Evolutionary conservation across 2,113 vertebrate species (phyloP), one percentile per base, ranked within the genome.

Genomic region (Eublepharis macularius): DNA sequence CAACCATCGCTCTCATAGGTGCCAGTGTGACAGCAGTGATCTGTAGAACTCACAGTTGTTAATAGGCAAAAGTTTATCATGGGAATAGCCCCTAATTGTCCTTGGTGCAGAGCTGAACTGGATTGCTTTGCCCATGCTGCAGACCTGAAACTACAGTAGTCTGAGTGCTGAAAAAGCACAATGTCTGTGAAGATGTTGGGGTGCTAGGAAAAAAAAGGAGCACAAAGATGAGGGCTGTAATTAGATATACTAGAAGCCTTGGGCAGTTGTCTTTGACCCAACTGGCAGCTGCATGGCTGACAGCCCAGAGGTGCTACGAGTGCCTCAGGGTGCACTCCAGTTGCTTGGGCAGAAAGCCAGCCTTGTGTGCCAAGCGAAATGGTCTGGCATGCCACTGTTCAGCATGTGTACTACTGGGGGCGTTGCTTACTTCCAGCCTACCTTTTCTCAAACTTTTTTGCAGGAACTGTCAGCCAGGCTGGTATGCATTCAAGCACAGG

Each of bases 381-480:
- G 9, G 24, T 63, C 21, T 63, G 21, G 26, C 60, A 63, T 63
- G 3, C 8, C 26, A 29, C 60, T 29, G 60, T 26, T 63, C 60
- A 63, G 60, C 26, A 63, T 5, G 9, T 9, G 24, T 9, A 26
- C 60, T 63, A n/a, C n/a, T n/a, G n/a, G 60, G 60, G 29, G 60
- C 8, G 7, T 29, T 26, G 60, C 60, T 63, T 29, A 24, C 26
- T 29, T 63, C 60, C 29, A 9, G 60, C 26, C 9, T 26, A 63
- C 26, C 0, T 43, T 65, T 26, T 70, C 41, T 26, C 11, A 63
- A 63, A 39, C 88, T 41, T 0, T 0, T 74, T 41, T 87, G 21
- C 87, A 99, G 99, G 99, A 99, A 90, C 95, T 99, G 83, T 99
- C 99, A 73, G 98, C 98, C 70, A 97, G 98, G 82, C 91, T 99